phyloP scores from a whole-genome alignment of 1,140 invertebrate genomes.

The Drosophila chauvacae region DNA sequence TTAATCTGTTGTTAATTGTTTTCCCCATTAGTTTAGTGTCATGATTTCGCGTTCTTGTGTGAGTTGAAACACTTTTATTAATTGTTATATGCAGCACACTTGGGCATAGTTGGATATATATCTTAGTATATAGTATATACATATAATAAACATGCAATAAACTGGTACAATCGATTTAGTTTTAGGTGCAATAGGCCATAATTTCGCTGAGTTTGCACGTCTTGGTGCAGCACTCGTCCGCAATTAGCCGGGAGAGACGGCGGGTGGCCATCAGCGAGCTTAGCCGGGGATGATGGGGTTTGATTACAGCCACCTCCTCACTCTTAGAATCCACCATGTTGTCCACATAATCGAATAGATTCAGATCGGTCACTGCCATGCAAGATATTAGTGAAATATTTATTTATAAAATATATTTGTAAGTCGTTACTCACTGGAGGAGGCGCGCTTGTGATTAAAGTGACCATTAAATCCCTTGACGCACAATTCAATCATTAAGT shows the following conservation, averaged over 20 bases:
- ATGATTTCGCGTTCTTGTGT: background rate
- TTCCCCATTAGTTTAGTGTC: slow-evolving; percentile 4
- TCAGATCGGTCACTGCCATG: slow-evolving; percentile 36
- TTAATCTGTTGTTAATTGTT: background rate
- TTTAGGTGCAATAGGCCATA: slow-evolving; percentile 35
- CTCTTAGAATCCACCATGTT: slow-evolving; percentile 10
- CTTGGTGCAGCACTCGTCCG: slow-evolving; percentile 55
- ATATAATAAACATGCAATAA: slow-evolving; percentile 1
- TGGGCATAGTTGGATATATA: background rate
- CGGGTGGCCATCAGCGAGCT: slow-evolving; percentile 42
- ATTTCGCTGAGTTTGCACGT: slow-evolving; percentile 12
- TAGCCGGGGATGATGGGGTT: background rate
- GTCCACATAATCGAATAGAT: slow-evolving; percentile 64
- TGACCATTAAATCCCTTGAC: slow-evolving; percentile 12
- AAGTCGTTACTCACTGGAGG: slow-evolving; percentile 40
- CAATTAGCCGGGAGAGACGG: slow-evolving; percentile 42
- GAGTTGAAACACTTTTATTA: slow-evolving; percentile 5
- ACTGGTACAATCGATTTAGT: background rate
- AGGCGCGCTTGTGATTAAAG: slow-evolving; percentile 32
- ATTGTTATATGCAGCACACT: background rate
- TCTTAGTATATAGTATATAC: background rate
- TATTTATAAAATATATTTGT: background rate
- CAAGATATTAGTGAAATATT: background rate
- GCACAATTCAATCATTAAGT: slow-evolving; percentile 30
- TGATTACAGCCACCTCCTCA: background rate